Percentiles rank a stretch among this genome's conserved stretches.
phyloP scores from a whole-genome alignment of 2,113 vertebrate genomes.

The Aldabrachelys gigantea region DNA sequence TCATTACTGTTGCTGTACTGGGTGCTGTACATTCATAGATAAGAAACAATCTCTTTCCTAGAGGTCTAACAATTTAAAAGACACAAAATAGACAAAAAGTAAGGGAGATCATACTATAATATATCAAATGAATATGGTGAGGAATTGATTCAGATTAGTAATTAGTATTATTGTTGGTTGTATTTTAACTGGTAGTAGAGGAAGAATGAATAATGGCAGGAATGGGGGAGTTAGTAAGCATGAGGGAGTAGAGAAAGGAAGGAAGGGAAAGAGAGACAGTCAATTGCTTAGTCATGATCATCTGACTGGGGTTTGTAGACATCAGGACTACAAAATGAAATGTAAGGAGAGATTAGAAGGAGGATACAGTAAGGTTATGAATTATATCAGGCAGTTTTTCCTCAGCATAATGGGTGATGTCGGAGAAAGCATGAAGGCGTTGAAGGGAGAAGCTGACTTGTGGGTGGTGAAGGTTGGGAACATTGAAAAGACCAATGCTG shows the following conservation, averaged over 20 bases:
- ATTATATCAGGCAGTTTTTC: neutral
- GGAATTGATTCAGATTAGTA: neutral
- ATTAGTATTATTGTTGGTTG: neutral
- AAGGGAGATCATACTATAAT: neutral
- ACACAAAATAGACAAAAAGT: conserved; percentile 20
- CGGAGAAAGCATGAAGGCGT: neutral
- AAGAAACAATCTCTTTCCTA: neutral
- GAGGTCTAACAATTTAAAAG: neutral
- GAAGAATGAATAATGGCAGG: neutral
- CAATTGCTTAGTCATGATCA: neutral
- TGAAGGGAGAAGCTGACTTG: neutral
- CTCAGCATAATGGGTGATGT: neutral
- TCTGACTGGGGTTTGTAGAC: neutral
- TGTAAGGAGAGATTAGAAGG: conserved; percentile 14
- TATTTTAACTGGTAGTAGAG: conserved; percentile 3
- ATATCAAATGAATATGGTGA: neutral
- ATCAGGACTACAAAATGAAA: neutral
- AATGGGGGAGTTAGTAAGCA: neutral
- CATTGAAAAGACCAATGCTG: neutral
- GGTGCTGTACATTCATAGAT: neutral
- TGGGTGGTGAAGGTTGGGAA: neutral
- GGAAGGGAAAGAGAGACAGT: neutral
- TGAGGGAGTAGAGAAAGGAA: neutral
- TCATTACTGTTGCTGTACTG: neutral
- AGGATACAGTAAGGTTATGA: neutral